phyloP scores from a whole-genome alignment of 2,888 invertebrate species.

The Invenusta paracnida region DNA sequence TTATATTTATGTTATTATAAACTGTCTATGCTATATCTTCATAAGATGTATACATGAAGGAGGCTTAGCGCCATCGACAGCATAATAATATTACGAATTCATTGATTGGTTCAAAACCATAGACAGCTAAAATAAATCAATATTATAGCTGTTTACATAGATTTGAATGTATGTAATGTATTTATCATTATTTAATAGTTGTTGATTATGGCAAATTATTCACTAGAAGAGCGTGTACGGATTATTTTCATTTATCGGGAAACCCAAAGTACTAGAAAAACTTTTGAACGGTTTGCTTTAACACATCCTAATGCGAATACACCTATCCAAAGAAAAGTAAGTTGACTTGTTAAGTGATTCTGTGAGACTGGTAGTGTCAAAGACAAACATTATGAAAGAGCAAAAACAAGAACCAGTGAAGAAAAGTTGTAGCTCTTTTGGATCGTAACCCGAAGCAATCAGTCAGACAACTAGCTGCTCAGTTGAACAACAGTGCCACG shows the following conservation, averaged over 20 bases:
- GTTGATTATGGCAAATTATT: constrained; percentile 19
- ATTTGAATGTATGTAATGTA: too few relatives aligned
- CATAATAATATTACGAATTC: too few relatives aligned
- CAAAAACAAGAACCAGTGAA: constrained; percentile 12
- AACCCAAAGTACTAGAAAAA: constrained; percentile 10
- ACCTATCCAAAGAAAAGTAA: constrained; percentile 11
- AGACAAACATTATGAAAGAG: constrained; percentile 27
- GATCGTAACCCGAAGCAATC: constrained; percentile 2
- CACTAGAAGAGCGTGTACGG: constrained; percentile 12
- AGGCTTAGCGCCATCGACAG: too few relatives aligned
- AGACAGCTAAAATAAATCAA: too few relatives aligned
- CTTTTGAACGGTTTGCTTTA: constrained; percentile 1
- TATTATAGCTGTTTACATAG: too few relatives aligned
- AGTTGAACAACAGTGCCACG: neutral
- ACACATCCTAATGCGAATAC: constrained; percentile 26
- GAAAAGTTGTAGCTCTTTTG: constrained; percentile 9
- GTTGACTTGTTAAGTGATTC: neutral
- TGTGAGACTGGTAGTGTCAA: constrained; percentile 1
- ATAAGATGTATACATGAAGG: too few relatives aligned
- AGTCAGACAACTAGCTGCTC: neutral
- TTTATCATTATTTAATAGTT: too few relatives aligned
- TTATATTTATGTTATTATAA: too few relatives aligned
- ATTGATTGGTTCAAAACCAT: too few relatives aligned
- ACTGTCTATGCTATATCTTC: too few relatives aligned
- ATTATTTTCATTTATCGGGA: neutral